Conservation (phyloP, 2,888 invertebrate genomes). For the Cordilura impudica region DNA sequence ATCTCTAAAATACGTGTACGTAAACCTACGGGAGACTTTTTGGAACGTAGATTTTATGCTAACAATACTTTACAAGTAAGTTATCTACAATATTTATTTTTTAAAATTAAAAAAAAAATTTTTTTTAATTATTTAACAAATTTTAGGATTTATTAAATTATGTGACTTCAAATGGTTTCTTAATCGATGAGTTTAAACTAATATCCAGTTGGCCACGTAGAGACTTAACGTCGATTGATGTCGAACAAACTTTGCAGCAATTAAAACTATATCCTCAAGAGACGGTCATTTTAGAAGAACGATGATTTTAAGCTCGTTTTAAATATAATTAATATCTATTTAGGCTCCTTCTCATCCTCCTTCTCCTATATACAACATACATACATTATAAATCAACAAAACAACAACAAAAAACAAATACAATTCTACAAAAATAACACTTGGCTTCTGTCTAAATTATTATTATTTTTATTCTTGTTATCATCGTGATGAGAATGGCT, state of each 20-base stretch:
- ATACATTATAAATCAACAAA: not conserved
- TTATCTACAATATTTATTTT: not conserved
- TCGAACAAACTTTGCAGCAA: conserved; percentile 86
- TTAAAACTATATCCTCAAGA: conserved; percentile 95
- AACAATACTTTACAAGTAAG: conserved; percentile 79
- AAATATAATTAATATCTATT: conserved; percentile 22
- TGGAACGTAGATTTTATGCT: conserved; percentile 86
- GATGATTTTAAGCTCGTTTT: conserved; percentile 81
- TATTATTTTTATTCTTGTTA: not conserved
- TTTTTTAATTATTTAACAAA: not conserved
- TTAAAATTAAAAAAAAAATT: not conserved
- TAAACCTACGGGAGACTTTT: conserved; percentile 86
- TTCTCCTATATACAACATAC: conserved; percentile 17
- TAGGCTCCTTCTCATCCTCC: conserved; percentile 31
- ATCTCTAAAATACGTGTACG: conserved; percentile 89
- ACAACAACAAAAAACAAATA: not conserved
- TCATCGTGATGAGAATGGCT: not conserved
- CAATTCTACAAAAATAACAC: conserved; percentile 6
- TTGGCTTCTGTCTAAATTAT: conserved; percentile 29
- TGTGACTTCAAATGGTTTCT: conserved; percentile 92
- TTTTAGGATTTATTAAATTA: conserved; percentile 87
- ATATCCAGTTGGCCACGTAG: conserved; percentile 95
- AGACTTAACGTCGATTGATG: conserved; percentile 92
- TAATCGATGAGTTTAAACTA: conserved; percentile 92
- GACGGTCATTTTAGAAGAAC: conserved; percentile 95